A percentile compares a stretch with the other conserved stretches of the same genome.
Evolutionary conservation across 2,888 invertebrate genomes (phyloP).

Genomic region (Drosophila nigricruria): DNA sequence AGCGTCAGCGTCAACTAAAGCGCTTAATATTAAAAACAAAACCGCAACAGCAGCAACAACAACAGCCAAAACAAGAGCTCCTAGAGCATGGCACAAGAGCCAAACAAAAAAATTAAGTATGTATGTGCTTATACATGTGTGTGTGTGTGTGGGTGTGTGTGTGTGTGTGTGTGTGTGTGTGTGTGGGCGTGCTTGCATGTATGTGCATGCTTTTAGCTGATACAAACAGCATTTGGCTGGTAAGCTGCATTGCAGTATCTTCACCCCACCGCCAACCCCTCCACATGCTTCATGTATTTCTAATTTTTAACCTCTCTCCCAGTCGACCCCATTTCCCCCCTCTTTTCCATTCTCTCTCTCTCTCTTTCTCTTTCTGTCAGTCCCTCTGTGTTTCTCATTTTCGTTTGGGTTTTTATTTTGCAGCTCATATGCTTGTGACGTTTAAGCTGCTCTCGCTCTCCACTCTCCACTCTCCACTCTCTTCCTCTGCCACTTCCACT

Average conservation of each 20-base stretch:
- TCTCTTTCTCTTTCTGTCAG: neutral
- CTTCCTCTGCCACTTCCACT: constrained; percentile 12
- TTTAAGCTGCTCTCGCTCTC: constrained; percentile 48
- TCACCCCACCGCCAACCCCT: neutral
- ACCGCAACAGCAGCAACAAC: constrained; percentile 47
- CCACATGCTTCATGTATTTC: constrained; percentile 53
- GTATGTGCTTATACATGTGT: constrained; percentile 1
- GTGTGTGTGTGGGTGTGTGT: constrained; percentile 1
- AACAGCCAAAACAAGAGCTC: constrained; percentile 19
- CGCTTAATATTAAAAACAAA: constrained; percentile 76
- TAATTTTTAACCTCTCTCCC: constrained; percentile 40
- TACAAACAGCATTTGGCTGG: constrained; percentile 62
- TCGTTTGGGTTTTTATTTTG: constrained; percentile 65
- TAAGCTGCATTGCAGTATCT: constrained; percentile 63
- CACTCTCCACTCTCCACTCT: neutral
- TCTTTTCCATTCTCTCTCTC: neutral
- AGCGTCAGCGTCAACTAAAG: constrained; percentile 73
- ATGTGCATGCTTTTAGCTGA: constrained; percentile 48
- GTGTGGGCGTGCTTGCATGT: constrained; percentile 10
- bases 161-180: constrained; percentile 6
- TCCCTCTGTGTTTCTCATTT: constrained; percentile 32
- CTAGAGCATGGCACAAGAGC: constrained; percentile 36
- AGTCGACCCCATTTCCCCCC: neutral
- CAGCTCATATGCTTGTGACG: constrained; percentile 69
- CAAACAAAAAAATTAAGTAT: constrained; percentile 52